phyloP scores from a whole-genome alignment of 2,113 vertebrate species.

The Actinemys pallida region DNA sequence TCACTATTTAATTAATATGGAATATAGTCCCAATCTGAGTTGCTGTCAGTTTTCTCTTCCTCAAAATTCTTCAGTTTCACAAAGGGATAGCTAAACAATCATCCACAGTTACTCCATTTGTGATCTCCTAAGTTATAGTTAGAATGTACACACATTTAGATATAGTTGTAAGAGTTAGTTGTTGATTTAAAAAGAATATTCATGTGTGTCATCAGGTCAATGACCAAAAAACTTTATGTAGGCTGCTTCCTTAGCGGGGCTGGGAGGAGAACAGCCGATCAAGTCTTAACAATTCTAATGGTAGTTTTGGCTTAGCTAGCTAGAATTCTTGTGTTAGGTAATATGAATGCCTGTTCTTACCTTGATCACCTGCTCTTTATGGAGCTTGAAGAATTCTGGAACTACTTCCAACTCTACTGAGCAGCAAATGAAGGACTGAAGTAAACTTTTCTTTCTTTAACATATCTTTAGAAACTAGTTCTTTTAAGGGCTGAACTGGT shows the following conservation, averaged over 20 bases:
- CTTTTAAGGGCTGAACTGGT: slow-evolving; percentile 34
- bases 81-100: background rate
- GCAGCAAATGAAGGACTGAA: background rate
- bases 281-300: accelerated
- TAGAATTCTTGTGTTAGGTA: background rate
- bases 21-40: background rate
- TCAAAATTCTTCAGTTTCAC: background rate
- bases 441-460: background rate
- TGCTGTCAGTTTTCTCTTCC: background rate
- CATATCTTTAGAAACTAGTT: background rate
- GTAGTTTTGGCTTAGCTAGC: background rate
- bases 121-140: accelerated
- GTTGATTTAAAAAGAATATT: background rate
- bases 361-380: background rate
- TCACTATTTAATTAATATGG: background rate
- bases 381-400: background rate
- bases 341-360: background rate
- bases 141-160: accelerated
- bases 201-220: background rate
- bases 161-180: background rate
- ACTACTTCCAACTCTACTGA: background rate
- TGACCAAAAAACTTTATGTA: accelerated
- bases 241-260: background rate
- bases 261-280: background rate
- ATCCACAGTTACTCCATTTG: accelerated